Evolutionary conservation across 2,113 vertebrate species (phyloP).

Genomic region (Chaenocephalus aceratus): DNA sequence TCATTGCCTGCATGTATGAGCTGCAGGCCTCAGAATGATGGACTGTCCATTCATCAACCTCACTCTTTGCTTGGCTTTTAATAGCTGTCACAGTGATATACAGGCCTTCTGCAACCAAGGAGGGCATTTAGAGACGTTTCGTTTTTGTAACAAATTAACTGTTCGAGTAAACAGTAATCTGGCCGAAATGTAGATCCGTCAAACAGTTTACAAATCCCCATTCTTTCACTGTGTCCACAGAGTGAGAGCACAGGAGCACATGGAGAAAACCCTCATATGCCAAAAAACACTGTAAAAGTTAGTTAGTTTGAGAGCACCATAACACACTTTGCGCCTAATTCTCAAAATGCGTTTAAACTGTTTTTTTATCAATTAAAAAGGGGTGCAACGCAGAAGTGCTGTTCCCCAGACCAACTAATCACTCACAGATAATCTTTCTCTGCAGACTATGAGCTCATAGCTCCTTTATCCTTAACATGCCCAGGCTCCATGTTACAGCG

Average conservation of each 20-base stretch:
- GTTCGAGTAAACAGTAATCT: slow-evolving; percentile 71
- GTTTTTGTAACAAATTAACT: slow-evolving; percentile 74
- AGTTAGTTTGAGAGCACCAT: background rate
- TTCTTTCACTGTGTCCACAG: slow-evolving; percentile 53
- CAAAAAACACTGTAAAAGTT: slow-evolving; percentile 9
- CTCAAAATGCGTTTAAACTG: slow-evolving; percentile 21
- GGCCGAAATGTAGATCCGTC: slow-evolving; percentile 66
- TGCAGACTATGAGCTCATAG: slow-evolving; percentile 31
- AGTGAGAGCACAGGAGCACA: slow-evolving; percentile 45
- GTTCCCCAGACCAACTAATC: slow-evolving; percentile 10
- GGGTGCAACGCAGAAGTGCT: too few species aligned
- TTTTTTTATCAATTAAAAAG: too few species aligned
- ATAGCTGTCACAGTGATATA: slow-evolving; percentile 43
- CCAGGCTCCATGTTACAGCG: slow-evolving; percentile 64
- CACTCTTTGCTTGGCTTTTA: slow-evolving; percentile 50
- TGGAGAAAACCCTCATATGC: slow-evolving; percentile 5
- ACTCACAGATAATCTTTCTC: slow-evolving; percentile 38
- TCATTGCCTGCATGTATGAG: slow-evolving; percentile 15
- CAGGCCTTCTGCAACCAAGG: slow-evolving; percentile 39
- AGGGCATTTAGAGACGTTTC: slow-evolving; percentile 61
- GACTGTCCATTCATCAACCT: slow-evolving; percentile 22
- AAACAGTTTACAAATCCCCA: slow-evolving; percentile 77
- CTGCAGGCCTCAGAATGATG: slow-evolving; percentile 14
- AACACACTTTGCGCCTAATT: slow-evolving; percentile 19
- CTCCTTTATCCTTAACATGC: slow-evolving; percentile 18